These are phyloP conservation scores for Scaptomyza pallida DNA, from an alignment of 1,140 invertebrate genomes.

Conservation along the genomic window DNA sequence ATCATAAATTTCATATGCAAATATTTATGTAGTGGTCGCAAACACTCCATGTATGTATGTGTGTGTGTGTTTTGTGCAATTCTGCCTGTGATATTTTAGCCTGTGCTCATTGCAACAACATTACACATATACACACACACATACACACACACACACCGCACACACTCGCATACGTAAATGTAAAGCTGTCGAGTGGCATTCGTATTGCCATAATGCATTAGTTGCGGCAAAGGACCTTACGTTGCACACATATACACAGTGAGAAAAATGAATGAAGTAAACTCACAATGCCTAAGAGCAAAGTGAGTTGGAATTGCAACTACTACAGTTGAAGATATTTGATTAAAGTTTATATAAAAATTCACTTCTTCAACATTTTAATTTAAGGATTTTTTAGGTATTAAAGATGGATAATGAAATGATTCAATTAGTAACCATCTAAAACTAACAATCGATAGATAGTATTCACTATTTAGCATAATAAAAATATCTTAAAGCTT, in stretches of 20 bases:
- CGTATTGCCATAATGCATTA: constrained; percentile 78
- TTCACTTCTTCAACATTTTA: too few relatives aligned
- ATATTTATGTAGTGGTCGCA: constrained; percentile 61
- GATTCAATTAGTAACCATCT: too few relatives aligned
- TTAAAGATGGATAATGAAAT: too few relatives aligned
- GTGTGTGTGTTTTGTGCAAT: constrained; percentile 39
- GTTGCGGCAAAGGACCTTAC: constrained; percentile 67
- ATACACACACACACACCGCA: constrained; percentile 35
- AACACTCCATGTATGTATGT: constrained; percentile 7
- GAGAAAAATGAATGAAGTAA: not conserved
- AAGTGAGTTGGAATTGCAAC: too few relatives aligned
- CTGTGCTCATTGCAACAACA: constrained; percentile 24
- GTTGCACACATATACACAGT: constrained; percentile 46
- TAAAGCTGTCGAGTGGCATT: constrained; percentile 56
- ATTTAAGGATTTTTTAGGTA: too few relatives aligned
- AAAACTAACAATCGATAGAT: too few relatives aligned
- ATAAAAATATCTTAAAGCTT: too few relatives aligned
- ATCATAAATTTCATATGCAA: constrained; percentile 80
- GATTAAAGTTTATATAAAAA: too few relatives aligned
- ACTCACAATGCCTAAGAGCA: too few relatives aligned
- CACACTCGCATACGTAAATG: constrained; percentile 36
- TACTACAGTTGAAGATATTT: too few relatives aligned
- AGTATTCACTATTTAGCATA: too few relatives aligned
- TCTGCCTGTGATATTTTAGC: constrained; percentile 42
- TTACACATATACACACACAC: constrained; percentile 28